These are phyloP conservation scores for Plebejus anna DNA, from an alignment of 2,888 invertebrate genomes.

Conservation along the genomic window DNA sequence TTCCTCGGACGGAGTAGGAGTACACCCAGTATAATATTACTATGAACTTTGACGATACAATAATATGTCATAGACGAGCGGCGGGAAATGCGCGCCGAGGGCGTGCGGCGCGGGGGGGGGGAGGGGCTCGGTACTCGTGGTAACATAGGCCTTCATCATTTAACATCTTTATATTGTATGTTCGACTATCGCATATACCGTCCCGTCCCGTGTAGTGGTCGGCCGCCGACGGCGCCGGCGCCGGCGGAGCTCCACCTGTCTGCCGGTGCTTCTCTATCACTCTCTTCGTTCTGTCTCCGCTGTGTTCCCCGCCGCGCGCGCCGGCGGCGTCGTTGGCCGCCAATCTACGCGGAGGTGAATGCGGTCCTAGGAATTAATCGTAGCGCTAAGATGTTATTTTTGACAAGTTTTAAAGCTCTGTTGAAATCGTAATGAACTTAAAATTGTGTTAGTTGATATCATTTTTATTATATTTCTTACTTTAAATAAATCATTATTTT, in stretches of 20 bases:
- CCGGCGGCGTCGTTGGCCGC: background rate
- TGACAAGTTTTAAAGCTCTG: conserved; percentile 46
- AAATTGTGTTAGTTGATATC: conserved; percentile 65
- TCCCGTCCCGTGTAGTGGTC: background rate
- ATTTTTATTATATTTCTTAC: conserved; percentile 65
- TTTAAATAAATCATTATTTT: conserved; percentile 66
- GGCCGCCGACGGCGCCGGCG: background rate
- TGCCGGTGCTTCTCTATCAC: background rate
- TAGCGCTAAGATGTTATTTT: conserved; percentile 30
- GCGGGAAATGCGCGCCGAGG: background rate
- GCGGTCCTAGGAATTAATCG: conserved; percentile 25
- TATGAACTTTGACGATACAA: background rate
- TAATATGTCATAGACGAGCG: background rate
- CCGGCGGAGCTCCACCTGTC: background rate
- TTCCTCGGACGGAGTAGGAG: background rate
- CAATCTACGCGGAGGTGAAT: background rate
- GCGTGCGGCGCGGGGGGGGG: background rate
- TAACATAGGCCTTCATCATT: background rate
- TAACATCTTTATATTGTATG: conserved; percentile 10
- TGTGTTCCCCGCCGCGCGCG: background rate
- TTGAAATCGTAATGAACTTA: conserved; percentile 57
- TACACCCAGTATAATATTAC: background rate
- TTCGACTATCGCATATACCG: background rate
- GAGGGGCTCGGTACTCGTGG: background rate
- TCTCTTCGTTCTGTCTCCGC: background rate